These are phyloP conservation scores for Sterrhoptilus dennistouni DNA, from an alignment of 2,113 vertebrate species.

Conservation along the genomic window DNA sequence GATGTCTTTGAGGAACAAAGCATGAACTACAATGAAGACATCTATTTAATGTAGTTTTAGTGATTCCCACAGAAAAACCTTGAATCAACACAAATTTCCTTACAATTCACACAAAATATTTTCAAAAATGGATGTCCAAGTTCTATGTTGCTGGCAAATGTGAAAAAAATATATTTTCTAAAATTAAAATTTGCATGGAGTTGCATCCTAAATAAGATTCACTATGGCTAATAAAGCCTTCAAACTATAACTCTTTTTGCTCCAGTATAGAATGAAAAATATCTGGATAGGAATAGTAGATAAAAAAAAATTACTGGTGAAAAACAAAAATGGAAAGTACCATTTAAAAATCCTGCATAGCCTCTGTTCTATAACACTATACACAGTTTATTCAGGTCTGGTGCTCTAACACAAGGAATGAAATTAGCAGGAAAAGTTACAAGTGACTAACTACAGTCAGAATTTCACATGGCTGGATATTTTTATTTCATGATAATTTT, in stretches of 20 bases:
- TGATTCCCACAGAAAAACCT: background rate
- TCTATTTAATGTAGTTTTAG: background rate
- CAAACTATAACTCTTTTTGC: background rate
- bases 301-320: background rate
- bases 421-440: background rate
- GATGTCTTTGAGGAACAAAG: background rate
- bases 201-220: background rate
- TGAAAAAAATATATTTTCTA: background rate
- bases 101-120: background rate
- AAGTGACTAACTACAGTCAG: background rate
- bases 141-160: background rate
- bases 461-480: background rate
- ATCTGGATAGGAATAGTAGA: background rate
- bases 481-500: background rate
- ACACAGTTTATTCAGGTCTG: background rate
- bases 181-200: background rate
- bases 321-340: background rate
- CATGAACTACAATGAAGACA: background rate
- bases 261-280: background rate
- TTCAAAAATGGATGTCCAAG: fast-evolving
- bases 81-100: background rate
- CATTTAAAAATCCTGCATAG: background rate
- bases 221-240: background rate
- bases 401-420: background rate
- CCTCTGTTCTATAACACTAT: background rate